Evolutionary conservation across 2,888 invertebrate genomes (phyloP).

Genomic region (Listrodromus nycthemerus): DNA sequence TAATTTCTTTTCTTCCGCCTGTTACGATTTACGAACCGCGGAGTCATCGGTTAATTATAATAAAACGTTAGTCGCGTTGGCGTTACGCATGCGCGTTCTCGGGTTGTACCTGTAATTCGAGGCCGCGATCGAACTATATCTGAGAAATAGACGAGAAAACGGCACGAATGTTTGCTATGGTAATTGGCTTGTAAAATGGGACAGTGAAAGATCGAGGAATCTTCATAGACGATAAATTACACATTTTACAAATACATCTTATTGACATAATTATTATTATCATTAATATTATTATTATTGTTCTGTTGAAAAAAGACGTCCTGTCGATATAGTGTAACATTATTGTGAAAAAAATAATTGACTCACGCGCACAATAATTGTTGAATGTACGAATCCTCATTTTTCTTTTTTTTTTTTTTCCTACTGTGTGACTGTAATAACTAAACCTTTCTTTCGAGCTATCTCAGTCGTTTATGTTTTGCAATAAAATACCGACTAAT

Average conservation of each 20-base stretch:
- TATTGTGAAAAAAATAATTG: no score
- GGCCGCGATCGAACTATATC: neutral
- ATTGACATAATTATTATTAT: neutral
- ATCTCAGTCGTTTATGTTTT: neutral
- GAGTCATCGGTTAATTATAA: conserved; percentile 70
- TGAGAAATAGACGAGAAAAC: conserved; percentile 9
- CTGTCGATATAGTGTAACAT: neutral
- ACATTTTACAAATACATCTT: neutral
- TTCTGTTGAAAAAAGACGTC: neutral
- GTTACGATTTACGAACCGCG: conserved; percentile 45
- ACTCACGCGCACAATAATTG: neutral
- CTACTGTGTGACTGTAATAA: neutral
- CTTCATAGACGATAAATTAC: neutral
- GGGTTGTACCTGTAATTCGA: conserved; percentile 8
- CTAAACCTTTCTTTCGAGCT: neutral
- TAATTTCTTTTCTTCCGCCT: conserved; percentile 17
- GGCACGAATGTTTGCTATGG: neutral
- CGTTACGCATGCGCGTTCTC: conserved; percentile 35
- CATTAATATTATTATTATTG: no score
- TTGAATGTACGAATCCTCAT: no score
- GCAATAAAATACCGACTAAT: neutral
- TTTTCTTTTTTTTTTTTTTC: neutral
- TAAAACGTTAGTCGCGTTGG: conserved; percentile 63
- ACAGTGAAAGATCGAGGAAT: neutral
- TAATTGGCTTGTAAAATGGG: neutral